These are phyloP conservation scores for Seira musarum DNA, from an alignment of 2,888 invertebrate species.

Conservation along the genomic window DNA sequence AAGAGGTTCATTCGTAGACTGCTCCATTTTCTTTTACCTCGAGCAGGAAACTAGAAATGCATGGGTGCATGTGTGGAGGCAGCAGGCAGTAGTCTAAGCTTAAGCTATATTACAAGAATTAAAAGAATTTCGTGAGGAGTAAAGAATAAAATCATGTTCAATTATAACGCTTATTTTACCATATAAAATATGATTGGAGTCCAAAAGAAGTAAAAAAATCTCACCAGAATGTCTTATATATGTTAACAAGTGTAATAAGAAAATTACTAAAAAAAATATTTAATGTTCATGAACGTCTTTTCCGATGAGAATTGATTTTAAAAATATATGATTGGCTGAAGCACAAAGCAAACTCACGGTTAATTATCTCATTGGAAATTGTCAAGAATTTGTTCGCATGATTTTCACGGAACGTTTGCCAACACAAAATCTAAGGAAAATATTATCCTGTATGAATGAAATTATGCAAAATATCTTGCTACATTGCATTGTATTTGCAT, in stretches of 20 bases:
- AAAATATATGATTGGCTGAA: no score
- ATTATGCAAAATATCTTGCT: neutral
- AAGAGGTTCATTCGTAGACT: constrained; percentile 34
- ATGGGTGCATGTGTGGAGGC: no score
- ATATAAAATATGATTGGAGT: neutral
- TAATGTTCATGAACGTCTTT: no score
- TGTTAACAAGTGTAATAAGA: no score
- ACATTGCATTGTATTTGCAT: no score
- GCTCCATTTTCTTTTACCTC: neutral
- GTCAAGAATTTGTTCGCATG: constrained; percentile 36
- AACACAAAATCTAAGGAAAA: neutral
- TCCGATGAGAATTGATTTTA: no score
- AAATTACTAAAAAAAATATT: no score
- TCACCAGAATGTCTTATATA: no score
- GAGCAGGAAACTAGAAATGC: neutral
- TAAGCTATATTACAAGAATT: neutral
- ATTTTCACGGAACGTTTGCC: constrained; percentile 17
- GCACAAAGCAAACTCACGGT: constrained; percentile 36
- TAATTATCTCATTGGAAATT: constrained; percentile 52
- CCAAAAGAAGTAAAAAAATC: no score
- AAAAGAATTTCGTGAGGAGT: neutral
- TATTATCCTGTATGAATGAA: neutral
- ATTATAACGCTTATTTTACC: constrained; percentile 5
- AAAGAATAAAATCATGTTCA: neutral
- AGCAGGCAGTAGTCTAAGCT: no score